phyloP scores from a whole-genome alignment of 2,797 vertebrate species.

The Notamacropus eugenii region DNA sequence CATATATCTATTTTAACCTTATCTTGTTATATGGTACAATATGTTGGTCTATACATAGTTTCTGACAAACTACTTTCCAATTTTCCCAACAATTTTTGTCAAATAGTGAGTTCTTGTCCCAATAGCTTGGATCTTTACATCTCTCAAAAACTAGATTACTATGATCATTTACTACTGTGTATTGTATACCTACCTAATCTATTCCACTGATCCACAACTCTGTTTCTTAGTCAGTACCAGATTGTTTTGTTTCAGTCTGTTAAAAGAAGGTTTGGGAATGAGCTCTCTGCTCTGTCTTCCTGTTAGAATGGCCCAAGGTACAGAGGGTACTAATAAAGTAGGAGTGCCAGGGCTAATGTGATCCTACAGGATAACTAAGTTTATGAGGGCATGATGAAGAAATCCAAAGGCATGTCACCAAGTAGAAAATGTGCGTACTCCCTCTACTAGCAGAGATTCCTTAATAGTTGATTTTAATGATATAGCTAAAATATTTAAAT shows the following conservation, averaged over 20 bases:
- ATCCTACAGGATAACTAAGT: not conserved
- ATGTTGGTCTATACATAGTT: not conserved
- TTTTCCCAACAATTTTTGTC: not conserved
- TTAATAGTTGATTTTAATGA: not conserved
- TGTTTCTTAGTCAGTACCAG: not conserved
- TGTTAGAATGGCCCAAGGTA: not conserved
- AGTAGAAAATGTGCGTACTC: not conserved
- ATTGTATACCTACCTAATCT: not conserved
- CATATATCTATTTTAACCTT: not conserved
- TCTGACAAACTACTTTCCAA: not conserved
- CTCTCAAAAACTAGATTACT: not conserved
- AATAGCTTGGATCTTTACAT: not conserved
- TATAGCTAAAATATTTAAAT: not conserved
- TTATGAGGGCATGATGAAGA: not conserved
- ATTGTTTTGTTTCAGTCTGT: not conserved
- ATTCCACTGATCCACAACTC: not conserved
- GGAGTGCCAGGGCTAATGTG: not conserved
- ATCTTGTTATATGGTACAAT: not conserved
- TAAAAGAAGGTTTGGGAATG: not conserved
- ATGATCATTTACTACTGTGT: not conserved
- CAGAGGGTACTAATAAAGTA: not conserved
- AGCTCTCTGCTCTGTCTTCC: not conserved
- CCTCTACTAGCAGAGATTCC: not conserved
- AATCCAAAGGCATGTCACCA: not conserved
- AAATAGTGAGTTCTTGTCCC: not conserved